Base-by-base conservation (phyloP, 2,888 invertebrate genomes). In the Torymus tubicola region DNA sequence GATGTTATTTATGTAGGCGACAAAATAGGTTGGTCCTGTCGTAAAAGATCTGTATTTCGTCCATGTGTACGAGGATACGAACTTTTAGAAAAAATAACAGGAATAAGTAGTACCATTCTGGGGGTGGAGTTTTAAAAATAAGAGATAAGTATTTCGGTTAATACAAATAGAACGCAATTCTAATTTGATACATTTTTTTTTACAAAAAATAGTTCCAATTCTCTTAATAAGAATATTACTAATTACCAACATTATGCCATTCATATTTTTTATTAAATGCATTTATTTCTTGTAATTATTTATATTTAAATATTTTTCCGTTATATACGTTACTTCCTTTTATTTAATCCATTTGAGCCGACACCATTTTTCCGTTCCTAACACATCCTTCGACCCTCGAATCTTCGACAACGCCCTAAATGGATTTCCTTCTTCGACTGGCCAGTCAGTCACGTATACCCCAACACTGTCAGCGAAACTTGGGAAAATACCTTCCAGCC, bases 351-450 rank as follows among this genome's bases (percentile, higher is more conserved):
- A 83, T 84, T 85, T 74, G 82, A 86, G 80, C 82, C 85, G 82
- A 85, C 86, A 86, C 86, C 85, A 87, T 87, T 87, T 88, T 88
- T 87, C 85, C 81, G 68, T 73, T 16, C 42, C 55, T 55, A 55
- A 42, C 69, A 65, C 70, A 58, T 81, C 82, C 83, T 78, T 71
- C 82, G 52, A 57, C 63, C 67, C 77, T n/a, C 42, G 42, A 42
- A 42, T 8, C 64, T 67, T 63, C 69, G 79, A 60, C 65, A 75
- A 82, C 81, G 78, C 81, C 82, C 81, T 67, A 78, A 70, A 65
- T 70, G 58, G 18, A 53, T 60, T 73, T 73, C 61, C 72, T 78
- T 72, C 53, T 65, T 63, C 72, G 31, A 71, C 67, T 68, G 68
- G 68, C 68, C 57, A 21, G 71, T 63, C 75, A 71, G 76, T 72